These are phyloP conservation scores for Hypsopygia costalis DNA, from an alignment of 2,888 invertebrate species.

Conservation along the genomic window DNA sequence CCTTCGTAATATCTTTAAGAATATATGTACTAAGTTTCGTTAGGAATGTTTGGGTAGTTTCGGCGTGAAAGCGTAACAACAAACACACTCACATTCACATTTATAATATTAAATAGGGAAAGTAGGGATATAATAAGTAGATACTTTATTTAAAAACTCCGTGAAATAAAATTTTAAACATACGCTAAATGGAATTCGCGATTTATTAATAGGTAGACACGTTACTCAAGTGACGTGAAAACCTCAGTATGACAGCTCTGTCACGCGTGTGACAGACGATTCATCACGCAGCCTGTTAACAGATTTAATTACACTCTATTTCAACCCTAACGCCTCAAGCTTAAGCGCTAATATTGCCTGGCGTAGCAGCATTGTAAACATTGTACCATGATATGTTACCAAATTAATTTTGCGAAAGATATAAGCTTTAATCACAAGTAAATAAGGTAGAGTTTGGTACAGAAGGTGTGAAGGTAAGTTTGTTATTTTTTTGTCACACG, in stretches of 20 bases:
- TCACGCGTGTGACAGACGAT: constrained; percentile 66
- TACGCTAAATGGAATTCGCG: neutral
- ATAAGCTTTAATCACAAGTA: constrained; percentile 1
- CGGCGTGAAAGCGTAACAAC: too few relatives aligned
- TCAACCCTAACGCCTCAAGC: constrained; percentile 7
- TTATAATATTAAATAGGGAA: too few relatives aligned
- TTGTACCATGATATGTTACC: constrained; percentile 35
- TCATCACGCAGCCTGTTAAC: constrained; percentile 66
- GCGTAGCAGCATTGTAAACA: constrained; percentile 4
- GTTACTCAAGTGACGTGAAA: constrained; percentile 55
- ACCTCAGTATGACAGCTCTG: constrained; percentile 60
- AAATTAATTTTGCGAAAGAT: constrained; percentile 22
- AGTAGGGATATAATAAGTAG: too few relatives aligned
- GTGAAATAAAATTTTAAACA: neutral
- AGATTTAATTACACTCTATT: constrained; percentile 15
- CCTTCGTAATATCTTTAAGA: too few relatives aligned
- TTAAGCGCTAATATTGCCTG: constrained; percentile 24
- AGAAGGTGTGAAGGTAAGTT: neutral
- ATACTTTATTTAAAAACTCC: too few relatives aligned
- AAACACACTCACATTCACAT: too few relatives aligned
- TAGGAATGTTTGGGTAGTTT: too few relatives aligned
- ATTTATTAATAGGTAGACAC: constrained; percentile 41
- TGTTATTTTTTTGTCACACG: constrained; percentile 57
- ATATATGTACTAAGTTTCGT: too few relatives aligned
- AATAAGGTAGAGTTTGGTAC: constrained; percentile 23